Conservation (phyloP, 2,113 vertebrate genomes). For the Oostethus manadensis region DNA sequence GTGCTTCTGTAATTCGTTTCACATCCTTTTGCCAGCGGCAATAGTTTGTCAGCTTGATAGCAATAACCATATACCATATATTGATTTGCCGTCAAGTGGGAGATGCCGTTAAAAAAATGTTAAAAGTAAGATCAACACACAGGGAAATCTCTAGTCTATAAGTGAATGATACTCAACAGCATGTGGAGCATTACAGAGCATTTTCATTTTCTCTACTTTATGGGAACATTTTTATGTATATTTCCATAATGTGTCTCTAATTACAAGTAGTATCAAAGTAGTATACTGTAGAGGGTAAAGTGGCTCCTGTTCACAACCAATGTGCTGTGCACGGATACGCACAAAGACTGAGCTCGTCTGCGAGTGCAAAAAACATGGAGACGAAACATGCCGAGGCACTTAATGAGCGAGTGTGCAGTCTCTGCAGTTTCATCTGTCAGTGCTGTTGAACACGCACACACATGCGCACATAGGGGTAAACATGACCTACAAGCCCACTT, state of each 20-base stretch:
- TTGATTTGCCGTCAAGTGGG: slow-evolving; percentile 3
- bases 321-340: slow-evolving; percentile 25
- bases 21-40: slow-evolving; percentile 17
- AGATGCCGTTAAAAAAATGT: slow-evolving; percentile 4
- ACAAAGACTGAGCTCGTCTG: slow-evolving; percentile 38
- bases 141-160: slow-evolving; percentile 3
- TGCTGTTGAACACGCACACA: neutral
- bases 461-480: slow-evolving; percentile 32
- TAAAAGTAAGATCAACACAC: slow-evolving; percentile 1
- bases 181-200: neutral
- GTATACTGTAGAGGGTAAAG: slow-evolving; percentile 14
- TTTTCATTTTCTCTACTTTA: neutral
- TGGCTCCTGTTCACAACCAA: slow-evolving; percentile 17
- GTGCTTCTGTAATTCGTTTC: slow-evolving; percentile 20
- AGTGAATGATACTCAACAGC: neutral
- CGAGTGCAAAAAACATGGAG: slow-evolving; percentile 28
- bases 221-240: neutral
- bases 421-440: slow-evolving; percentile 41
- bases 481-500: slow-evolving; percentile 67
- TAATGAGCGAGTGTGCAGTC: slow-evolving; percentile 34
- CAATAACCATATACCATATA: slow-evolving; percentile 13
- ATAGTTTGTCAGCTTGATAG: slow-evolving; percentile 19
- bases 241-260: slow-evolving; percentile 5
- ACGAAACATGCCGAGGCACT: slow-evolving; percentile 34
- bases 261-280: slow-evolving; percentile 20